These are phyloP conservation scores for Heteromormyrus szaboi DNA, from an alignment of 2,797 vertebrate genomes.

Conservation along the genomic window DNA sequence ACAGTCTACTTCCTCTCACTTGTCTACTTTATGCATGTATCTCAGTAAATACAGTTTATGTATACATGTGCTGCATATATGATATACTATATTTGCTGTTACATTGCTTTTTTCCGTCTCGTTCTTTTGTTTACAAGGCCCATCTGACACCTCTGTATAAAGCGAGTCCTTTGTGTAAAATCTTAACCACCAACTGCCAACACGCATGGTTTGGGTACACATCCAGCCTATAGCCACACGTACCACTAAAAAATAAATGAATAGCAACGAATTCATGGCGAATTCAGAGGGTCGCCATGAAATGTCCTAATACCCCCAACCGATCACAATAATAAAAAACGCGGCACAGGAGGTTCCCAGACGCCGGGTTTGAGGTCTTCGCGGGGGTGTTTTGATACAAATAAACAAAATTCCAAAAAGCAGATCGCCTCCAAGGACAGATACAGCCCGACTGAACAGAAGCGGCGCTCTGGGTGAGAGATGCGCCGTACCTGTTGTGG, in stretches of 20 bases:
- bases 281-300: neutral
- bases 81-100: neutral
- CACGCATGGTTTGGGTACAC: neutral
- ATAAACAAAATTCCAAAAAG: constrained; percentile 39
- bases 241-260: neutral
- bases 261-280: neutral
- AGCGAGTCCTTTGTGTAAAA: constrained; percentile 22
- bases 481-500: constrained; percentile 65
- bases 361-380: neutral
- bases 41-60: neutral
- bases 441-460: neutral
- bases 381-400: constrained; percentile 26
- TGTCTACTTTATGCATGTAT: neutral
- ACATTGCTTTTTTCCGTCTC: neutral
- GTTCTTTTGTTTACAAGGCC: constrained; percentile 24
- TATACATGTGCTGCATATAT: neutral
- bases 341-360: neutral
- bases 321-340: neutral
- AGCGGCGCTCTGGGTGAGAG: constrained; percentile 13
- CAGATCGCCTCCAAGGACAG: constrained; percentile 33
- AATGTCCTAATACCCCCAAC: neutral
- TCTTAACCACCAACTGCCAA: neutral
- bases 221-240: neutral
- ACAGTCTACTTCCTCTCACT: neutral
- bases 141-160: neutral